Base-by-base conservation (phyloP, 2,888 invertebrate genomes). In the Stenichneumon culpator region DNA sequence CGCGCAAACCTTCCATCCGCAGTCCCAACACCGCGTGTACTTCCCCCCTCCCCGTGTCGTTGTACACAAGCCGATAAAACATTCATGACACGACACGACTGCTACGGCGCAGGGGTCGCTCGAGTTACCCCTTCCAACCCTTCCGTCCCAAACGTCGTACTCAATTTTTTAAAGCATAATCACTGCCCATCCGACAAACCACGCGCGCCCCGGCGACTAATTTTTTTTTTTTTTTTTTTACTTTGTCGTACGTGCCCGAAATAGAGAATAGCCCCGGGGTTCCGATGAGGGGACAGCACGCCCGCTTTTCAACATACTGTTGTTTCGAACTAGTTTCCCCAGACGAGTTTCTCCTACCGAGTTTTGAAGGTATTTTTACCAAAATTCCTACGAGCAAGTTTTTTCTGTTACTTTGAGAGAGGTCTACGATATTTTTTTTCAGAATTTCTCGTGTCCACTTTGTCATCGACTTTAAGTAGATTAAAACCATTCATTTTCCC, bases 1-100 rank as follows among this genome's bases (percentile, higher is more conserved):
- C 82, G 82, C 50, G 65, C 28, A 72, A 70, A 65, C 32, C 60
- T 52, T 22, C 67, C 74, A 68, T 22, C 22, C 54, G 60, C 50
- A 52, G 22, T 4, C 25, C 25, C 9, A 25, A 9, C 54, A 22
- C 54, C n/a, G 6, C 54, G 54, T 54, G 54, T 22, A 2, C 9
- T 9, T 19, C 54, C 19, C 19, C 22, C 22, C 22, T 9, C 52
- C 19, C 0, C 28, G 28, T 32, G 32, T 28, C 54, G 28, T 60
- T 16, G 25, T 63, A 63, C 63, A 14, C 16, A 32, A 65, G 28
- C 50, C 65, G 65, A 65, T 65, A 65, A 75, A 75, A 75, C 65
- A 52, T 75, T 65, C 36, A 65, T 50, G 32, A 75, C 36, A 50
- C 44, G 63, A 65, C 32, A 22, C 65, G 60, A 54, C 54, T 19